Conservation (phyloP, 2,797 vertebrate genomes). For the Tokudaia tokunoshimensis region DNA sequence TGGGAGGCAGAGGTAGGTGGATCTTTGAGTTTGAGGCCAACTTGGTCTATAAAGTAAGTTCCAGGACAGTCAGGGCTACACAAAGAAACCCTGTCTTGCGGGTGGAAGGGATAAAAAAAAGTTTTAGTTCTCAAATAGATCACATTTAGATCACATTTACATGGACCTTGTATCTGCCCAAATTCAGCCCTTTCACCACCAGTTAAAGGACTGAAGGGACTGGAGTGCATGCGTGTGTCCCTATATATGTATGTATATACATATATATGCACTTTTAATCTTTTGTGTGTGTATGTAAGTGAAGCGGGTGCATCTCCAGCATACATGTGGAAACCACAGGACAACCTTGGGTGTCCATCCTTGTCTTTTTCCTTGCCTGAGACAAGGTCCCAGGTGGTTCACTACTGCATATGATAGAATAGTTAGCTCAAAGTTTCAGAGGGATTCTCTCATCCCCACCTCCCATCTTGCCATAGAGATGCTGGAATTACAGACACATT, state of each 20-base stretch:
- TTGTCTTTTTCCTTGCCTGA: not conserved
- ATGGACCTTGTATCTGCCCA: not conserved
- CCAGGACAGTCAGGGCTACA: not conserved
- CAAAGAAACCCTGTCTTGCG: not conserved
- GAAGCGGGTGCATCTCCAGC: not conserved
- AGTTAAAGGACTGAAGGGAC: not conserved
- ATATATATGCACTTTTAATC: not conserved
- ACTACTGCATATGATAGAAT: not conserved
- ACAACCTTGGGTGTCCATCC: not conserved
- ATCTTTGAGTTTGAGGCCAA: not conserved
- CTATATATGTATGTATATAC: not conserved
- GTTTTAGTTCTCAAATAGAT: not conserved
- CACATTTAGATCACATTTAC: not conserved
- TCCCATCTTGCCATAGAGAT: not conserved
- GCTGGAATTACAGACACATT: not conserved
- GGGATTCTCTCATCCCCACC: not conserved
- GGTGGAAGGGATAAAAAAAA: not conserved
- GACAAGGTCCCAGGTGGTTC: not conserved
- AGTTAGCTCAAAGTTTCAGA: not conserved
- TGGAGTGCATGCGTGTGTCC: not conserved
- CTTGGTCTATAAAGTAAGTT: not conserved
- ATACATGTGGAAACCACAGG: not conserved
- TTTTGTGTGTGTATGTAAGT: not conserved
- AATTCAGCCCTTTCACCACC: not conserved
- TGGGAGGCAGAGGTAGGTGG: not conserved